Percentiles rank a stretch among this genome's conserved stretches.
Conservation (phyloP, 2,113 vertebrate genomes). For the Smithornis capensis region DNA sequence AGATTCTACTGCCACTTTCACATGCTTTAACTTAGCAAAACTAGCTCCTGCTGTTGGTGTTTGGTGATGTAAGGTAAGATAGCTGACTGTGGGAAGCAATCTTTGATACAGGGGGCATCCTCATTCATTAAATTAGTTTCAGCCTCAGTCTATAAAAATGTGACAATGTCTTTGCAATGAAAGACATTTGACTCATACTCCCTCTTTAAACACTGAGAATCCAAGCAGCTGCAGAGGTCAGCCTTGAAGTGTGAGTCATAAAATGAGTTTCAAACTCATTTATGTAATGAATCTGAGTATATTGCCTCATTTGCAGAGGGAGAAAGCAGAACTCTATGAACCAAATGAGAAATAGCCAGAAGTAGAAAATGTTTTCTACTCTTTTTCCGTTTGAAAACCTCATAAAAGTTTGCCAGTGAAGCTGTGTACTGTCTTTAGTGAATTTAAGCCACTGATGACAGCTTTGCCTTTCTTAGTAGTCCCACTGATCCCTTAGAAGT, state of each 20-base stretch:
- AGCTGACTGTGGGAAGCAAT: background rate
- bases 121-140: background rate
- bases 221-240: background rate
- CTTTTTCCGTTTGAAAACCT: constrained; percentile 23
- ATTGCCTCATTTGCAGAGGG: background rate
- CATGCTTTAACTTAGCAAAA: background rate
- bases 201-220: background rate
- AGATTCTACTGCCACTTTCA: background rate
- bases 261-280: background rate
- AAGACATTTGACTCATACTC: background rate
- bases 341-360: background rate
- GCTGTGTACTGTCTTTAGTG: background rate
- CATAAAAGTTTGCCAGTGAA: constrained; percentile 6
- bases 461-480: background rate
- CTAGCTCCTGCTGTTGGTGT: background rate
- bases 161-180: background rate
- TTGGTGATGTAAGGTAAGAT: background rate
- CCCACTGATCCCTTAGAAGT: constrained; percentile 10
- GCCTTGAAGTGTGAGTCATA: constrained; percentile 10
- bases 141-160: background rate
- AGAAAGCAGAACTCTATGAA: background rate
- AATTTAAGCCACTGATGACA: constrained; percentile 2
- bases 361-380: constrained; percentile 1
- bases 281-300: background rate
- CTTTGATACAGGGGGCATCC: background rate